phyloP scores from a whole-genome alignment of 2,113 vertebrate genomes.

The Paedocypris sp. region DNA sequence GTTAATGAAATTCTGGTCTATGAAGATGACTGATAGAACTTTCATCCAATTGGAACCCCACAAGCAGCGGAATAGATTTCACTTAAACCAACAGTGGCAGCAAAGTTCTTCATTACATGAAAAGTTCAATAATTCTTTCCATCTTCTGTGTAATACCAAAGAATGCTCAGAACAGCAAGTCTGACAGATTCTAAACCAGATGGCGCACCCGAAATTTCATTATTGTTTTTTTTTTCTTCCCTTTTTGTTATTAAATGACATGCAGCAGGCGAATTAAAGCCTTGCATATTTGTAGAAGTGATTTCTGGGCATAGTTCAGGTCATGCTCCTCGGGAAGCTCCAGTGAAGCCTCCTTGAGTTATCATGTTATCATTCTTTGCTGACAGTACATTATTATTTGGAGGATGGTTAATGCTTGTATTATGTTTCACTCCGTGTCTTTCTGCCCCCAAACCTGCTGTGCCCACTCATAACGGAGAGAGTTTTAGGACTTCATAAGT shows the following conservation, averaged over 20 bases:
- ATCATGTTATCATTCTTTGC: slow-evolving; percentile 85
- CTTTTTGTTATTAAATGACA: slow-evolving; percentile 74
- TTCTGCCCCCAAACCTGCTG: slow-evolving; percentile 52
- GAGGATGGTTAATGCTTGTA: slow-evolving; percentile 79
- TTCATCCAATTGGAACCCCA: slow-evolving; percentile 70
- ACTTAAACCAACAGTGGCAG: slow-evolving; percentile 61
- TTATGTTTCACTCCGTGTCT: slow-evolving; percentile 73
- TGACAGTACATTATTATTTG: slow-evolving; percentile 86
- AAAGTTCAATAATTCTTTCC: slow-evolving; percentile 77
- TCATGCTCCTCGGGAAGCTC: slow-evolving; percentile 77
- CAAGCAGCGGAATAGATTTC: slow-evolving; percentile 69
- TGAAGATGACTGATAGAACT: slow-evolving; percentile 65
- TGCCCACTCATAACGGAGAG: slow-evolving; percentile 55
- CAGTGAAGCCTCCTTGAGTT: slow-evolving; percentile 76
- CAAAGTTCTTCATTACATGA: slow-evolving; percentile 77
- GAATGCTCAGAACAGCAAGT: slow-evolving; percentile 71
- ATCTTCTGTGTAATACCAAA: slow-evolving; percentile 68
- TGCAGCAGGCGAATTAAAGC: slow-evolving; percentile 82
- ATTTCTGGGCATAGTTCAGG: slow-evolving; percentile 77
- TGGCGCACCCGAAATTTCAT: slow-evolving; percentile 69
- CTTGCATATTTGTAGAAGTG: slow-evolving; percentile 67
- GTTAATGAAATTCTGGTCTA: slow-evolving; percentile 63
- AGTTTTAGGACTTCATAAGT: slow-evolving; percentile 65
- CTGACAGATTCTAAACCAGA: slow-evolving; percentile 75
- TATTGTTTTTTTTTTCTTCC: too few species aligned